These are phyloP conservation scores for Piscicola geometra DNA, from an alignment of 2,888 invertebrate genomes.

Conservation along the genomic window DNA sequence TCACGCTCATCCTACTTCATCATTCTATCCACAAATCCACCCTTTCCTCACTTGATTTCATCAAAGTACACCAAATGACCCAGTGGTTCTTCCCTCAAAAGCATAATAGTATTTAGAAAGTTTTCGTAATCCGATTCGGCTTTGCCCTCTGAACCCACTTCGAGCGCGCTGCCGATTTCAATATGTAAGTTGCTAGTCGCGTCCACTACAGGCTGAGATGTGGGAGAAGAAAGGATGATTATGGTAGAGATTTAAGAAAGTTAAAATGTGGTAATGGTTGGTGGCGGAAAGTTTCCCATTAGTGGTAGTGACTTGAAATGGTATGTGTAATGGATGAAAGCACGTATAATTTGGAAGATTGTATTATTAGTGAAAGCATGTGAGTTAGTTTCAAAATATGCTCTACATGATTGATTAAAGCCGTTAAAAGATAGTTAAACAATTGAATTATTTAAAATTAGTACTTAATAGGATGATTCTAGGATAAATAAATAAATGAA, in stretches of 20 bases:
- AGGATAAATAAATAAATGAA: too few relatives aligned
- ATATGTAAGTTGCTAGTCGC: too few relatives aligned
- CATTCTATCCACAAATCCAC: constrained; percentile 5
- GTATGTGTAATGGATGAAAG: too few relatives aligned
- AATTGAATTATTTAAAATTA: too few relatives aligned
- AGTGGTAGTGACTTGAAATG: too few relatives aligned
- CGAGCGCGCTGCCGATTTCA: too few relatives aligned
- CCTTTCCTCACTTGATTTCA: constrained; percentile 11
- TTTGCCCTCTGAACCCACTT: not conserved
- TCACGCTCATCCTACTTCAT: too few relatives aligned
- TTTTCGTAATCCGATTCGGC: not conserved
- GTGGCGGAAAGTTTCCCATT: too few relatives aligned
- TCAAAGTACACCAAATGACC: constrained; percentile 23
- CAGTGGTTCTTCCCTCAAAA: not conserved
- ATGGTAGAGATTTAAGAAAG: not conserved
- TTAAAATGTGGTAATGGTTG: too few relatives aligned
- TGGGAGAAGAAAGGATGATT: not conserved
- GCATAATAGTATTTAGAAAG: not conserved
- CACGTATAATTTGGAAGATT: too few relatives aligned
- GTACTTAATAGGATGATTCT: too few relatives aligned
- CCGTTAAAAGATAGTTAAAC: too few relatives aligned
- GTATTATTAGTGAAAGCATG: not conserved
- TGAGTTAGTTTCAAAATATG: not conserved
- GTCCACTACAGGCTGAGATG: not conserved
- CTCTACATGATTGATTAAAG: not conserved